Percentiles rank a stretch among this genome's conserved stretches.
Conservation (phyloP, 1,140 invertebrate genomes). For the Gryon sp. region DNA sequence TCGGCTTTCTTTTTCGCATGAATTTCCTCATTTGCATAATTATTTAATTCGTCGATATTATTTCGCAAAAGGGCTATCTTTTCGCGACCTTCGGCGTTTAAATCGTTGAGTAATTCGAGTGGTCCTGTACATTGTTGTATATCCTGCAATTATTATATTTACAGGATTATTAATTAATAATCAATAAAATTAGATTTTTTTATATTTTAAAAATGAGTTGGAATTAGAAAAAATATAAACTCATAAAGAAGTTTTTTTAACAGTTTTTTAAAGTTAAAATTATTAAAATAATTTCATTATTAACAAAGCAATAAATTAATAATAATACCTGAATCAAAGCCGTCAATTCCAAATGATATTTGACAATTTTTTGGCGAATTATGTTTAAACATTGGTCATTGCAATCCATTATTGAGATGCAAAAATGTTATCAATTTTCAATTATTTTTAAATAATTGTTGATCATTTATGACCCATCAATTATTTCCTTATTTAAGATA, state of each 20-base stretch:
- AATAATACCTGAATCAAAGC: slow-evolving; percentile 87
- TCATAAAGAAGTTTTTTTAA: too few relatives aligned
- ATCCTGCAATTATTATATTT: slow-evolving; percentile 78
- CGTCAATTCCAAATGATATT: slow-evolving; percentile 86
- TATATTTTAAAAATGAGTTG: too few relatives aligned
- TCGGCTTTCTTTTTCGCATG: slow-evolving; percentile 83
- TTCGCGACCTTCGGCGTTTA: slow-evolving; percentile 86
- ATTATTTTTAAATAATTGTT: not conserved
- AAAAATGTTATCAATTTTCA: not conserved
- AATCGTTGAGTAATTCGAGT: slow-evolving; percentile 83
- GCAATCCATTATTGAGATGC: slow-evolving; percentile 62
- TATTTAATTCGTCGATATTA: slow-evolving; percentile 84
- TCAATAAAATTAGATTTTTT: too few relatives aligned
- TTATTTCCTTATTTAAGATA: not conserved
- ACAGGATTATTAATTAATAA: too few relatives aligned
- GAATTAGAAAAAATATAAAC: too few relatives aligned
- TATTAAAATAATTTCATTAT: too few relatives aligned
- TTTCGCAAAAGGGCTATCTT: slow-evolving; percentile 84
- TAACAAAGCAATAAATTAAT: not conserved
- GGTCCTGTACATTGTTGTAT: slow-evolving; percentile 85
- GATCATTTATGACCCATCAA: too few relatives aligned
- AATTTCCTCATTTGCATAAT: slow-evolving; percentile 81
- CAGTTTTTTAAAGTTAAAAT: too few relatives aligned
- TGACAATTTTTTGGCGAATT: slow-evolving; percentile 83
- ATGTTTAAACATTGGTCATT: slow-evolving; percentile 62